phyloP scores from a whole-genome alignment of 2,113 vertebrate genomes.

The Orthonyx spaldingii region DNA sequence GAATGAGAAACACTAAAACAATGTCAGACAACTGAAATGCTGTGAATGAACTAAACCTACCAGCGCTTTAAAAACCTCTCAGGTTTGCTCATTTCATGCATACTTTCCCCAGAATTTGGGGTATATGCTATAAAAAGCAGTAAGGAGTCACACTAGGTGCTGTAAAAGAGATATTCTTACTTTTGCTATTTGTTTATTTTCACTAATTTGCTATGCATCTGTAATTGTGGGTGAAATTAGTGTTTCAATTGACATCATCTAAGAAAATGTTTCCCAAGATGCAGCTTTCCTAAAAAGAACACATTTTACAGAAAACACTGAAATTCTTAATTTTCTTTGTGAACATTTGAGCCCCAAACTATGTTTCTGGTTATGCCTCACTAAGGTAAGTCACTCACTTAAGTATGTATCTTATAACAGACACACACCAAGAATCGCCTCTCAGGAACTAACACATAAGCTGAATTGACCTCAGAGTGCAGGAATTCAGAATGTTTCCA shows the following conservation, averaged over 20 bases:
- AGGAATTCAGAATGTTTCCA: not conserved
- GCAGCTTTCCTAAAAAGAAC: not conserved
- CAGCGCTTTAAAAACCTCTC: not conserved
- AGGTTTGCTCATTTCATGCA: not conserved
- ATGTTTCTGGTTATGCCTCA: not conserved
- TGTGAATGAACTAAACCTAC: not conserved
- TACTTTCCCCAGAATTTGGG: not conserved
- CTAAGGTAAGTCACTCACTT: not conserved
- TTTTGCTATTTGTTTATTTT: not conserved
- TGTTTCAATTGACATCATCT: not conserved
- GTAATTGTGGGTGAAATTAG: not conserved
- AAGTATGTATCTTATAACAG: not conserved
- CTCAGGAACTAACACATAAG: not conserved
- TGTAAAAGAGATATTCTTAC: not conserved
- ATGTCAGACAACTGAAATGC: not conserved
- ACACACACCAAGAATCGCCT: not conserved
- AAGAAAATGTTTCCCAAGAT: not conserved
- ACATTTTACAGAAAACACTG: not conserved
- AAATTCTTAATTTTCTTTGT: not conserved
- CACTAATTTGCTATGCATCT: not conserved
- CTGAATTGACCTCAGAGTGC: not conserved
- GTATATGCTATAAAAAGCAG: not conserved
- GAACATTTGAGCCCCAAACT: not conserved
- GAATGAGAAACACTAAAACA: not conserved
- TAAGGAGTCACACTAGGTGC: not conserved